Evolutionary conservation across 2,888 invertebrate genomes (phyloP).

Genomic region (Amphipyra berbera): DNA sequence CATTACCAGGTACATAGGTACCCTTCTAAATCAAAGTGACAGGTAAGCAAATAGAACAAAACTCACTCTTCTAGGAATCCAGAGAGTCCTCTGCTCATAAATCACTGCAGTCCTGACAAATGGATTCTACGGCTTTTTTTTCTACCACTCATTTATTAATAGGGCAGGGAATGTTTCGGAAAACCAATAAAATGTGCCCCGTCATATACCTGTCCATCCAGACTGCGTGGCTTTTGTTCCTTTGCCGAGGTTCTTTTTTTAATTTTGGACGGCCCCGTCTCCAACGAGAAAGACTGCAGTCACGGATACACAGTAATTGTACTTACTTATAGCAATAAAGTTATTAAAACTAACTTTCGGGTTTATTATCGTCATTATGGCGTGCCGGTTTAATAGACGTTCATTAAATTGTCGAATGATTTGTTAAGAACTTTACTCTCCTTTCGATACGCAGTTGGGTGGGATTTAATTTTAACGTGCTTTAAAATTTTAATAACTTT

Average conservation of each 20-base stretch:
- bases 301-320: constrained; percentile 57
- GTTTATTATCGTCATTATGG: constrained; percentile 51
- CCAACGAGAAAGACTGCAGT: constrained; percentile 63
- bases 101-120: constrained; percentile 88
- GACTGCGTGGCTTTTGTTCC: constrained; percentile 88
- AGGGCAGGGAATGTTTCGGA: constrained; percentile 89
- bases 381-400: constrained; percentile 32
- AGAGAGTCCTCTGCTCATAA: constrained; percentile 86
- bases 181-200: constrained; percentile 90
- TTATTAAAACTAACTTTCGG: constrained; percentile 56
- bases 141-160: constrained; percentile 89
- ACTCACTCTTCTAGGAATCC: constrained; percentile 87
- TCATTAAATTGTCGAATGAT: constrained; percentile 49
- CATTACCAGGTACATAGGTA: constrained; percentile 61
- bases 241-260: constrained; percentile 71
- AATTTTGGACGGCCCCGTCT: constrained; percentile 67
- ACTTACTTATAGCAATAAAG: constrained; percentile 53
- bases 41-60: constrained; percentile 90
- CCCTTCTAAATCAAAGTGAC: constrained; percentile 87
- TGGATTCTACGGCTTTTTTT: constrained; percentile 89
- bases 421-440: constrained; percentile 32
- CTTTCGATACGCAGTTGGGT: constrained; percentile 14
- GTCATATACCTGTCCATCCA: constrained; percentile 89
- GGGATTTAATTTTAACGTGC: constrained; percentile 28
- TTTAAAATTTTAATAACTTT: constrained; percentile 10